Evolutionary conservation across 2,113 vertebrate species (phyloP).

Genomic region (Sorex fumeus): DNA sequence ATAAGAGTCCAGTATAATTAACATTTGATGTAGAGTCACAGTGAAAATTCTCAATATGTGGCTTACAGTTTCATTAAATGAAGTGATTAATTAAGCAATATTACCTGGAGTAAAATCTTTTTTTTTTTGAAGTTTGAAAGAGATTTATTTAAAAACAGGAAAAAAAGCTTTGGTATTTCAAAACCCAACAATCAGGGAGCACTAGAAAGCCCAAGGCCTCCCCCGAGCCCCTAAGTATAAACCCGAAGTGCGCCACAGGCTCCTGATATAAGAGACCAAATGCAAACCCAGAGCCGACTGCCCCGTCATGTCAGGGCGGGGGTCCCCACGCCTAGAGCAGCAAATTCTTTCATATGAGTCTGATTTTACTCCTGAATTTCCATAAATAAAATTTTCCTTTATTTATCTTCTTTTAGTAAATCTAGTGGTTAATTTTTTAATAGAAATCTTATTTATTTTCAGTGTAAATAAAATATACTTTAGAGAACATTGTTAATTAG

Average conservation of each 20-base stretch:
- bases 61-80: background rate
- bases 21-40: background rate
- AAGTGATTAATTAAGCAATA: background rate
- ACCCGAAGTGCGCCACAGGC: conserved; percentile 71
- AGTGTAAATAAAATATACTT: background rate
- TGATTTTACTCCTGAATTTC: background rate
- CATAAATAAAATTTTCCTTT: conserved; percentile 10
- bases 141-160: conserved; percentile 90
- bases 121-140: conserved; percentile 80
- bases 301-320: background rate
- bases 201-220: conserved; percentile 83
- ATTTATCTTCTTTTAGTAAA: conserved; percentile 5
- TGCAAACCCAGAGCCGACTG: background rate
- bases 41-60: background rate
- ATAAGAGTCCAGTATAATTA: background rate
- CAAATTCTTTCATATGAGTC: background rate
- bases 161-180: conserved; percentile 90
- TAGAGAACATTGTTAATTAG: background rate
- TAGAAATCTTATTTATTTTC: background rate
- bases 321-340: background rate
- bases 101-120: no score
- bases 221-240: conserved; percentile 80
- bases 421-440: background rate
- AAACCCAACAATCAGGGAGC: conserved; percentile 86
- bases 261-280: conserved; percentile 65